Conservation (phyloP, 2,113 vertebrate species). For the Oenanthe oenanthe region DNA sequence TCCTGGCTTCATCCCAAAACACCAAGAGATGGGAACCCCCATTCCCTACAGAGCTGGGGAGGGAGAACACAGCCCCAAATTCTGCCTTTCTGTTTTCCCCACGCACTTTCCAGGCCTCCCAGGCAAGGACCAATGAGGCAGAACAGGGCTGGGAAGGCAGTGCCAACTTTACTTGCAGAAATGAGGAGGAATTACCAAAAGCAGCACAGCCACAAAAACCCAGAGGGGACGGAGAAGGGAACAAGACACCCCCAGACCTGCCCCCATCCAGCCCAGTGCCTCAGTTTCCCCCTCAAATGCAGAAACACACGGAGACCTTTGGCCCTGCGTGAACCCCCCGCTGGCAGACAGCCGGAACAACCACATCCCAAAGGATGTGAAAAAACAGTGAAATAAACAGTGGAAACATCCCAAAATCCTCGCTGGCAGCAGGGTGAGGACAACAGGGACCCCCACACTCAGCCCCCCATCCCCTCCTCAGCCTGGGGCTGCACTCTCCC, state of each 20-base stretch:
- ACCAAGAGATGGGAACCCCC: background rate
- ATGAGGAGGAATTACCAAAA: background rate
- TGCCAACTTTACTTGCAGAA: background rate
- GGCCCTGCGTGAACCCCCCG: fast-evolving
- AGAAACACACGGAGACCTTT: background rate
- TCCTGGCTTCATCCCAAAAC: background rate
- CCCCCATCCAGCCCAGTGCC: background rate
- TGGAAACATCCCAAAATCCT: background rate
- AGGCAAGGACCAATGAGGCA: background rate
- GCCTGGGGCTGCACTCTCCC: fast-evolving
- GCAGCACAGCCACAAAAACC: background rate
- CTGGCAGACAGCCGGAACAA: fast-evolving
- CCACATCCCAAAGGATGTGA: background rate
- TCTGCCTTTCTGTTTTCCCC: background rate
- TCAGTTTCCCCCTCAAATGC: background rate
- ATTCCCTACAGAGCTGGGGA: background rate
- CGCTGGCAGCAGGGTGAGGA: fast-evolving
- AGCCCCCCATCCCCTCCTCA: background rate
- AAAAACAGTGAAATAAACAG: background rate
- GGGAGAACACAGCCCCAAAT: background rate
- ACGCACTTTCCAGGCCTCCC: background rate
- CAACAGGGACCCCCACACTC: background rate
- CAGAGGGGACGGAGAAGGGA: background rate
- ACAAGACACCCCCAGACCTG: background rate
- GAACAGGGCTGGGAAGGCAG: background rate